Evolutionary conservation across 2,113 vertebrate genomes (phyloP), one percentile per base, ranked within the genome.

Genomic region (Odontesthes bonariensis): DNA sequence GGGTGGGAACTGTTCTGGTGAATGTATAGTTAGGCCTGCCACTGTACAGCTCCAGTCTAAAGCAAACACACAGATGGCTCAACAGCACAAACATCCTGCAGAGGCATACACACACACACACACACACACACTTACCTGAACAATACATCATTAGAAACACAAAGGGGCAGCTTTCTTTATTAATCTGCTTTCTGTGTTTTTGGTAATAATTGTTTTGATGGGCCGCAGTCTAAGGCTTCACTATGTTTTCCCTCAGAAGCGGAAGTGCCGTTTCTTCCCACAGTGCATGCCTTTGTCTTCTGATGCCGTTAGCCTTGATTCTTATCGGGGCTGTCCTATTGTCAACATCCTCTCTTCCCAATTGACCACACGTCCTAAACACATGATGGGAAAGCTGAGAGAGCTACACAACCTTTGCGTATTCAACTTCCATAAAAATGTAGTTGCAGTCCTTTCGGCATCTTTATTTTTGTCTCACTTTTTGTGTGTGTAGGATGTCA

Each of bases 251-350:
- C 79, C 69, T 81, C 47, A 83, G 83, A 83, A 40, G 67, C 84
- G 85, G 86, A 89, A 84, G 87, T 33, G 73, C 75, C 77, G 67
- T 81, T 84, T 73, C 55, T 66, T 73, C 55, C 75, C 54, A 90
- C 86, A 92, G 88, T 86, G 66, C 72, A 47, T 9, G 68, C 69
- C 77, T 91, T 91, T 91, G 88, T 91, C 76, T 77, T 76, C 68
- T 35, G 55, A 81, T 57, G 42, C 73, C 1, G 22, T 46, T 49
- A 64, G 75, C 82, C 85, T 83, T 53, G 90, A 91, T 90, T 75
- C 59, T 86, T 90, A 93, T 93, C 90, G 1, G 23, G 60, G 61
- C 44, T 74, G 54, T 57, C 52, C 79, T 44, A 83, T 59, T 88
- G 82, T 86, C 81, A 92, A 91, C 86, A 89, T 90, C 88, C 88